Evolutionary conservation across 2,797 vertebrate species (phyloP).

Genomic region (Masticophis lateralis): DNA sequence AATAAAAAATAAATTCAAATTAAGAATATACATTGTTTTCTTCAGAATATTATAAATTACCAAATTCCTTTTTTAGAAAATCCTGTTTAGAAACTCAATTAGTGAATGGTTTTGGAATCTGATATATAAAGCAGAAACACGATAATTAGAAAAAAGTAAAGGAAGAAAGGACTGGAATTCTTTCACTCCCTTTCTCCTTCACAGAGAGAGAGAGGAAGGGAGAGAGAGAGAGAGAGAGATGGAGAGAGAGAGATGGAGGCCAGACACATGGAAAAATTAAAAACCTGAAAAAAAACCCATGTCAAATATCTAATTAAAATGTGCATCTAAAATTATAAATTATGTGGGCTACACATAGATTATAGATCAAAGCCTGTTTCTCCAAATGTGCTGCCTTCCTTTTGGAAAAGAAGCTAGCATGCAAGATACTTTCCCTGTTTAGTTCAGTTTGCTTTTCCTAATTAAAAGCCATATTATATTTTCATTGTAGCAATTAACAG

Average conservation of each 20-base stretch:
- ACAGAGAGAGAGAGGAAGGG: no score
- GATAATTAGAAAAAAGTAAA: not conserved
- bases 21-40: not conserved
- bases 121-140: not conserved
- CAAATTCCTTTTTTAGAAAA: not conserved
- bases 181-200: not conserved
- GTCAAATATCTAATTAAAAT: not conserved
- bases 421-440: constrained; percentile 34
- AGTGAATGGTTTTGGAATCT: not conserved
- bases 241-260: no score
- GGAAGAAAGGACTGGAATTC: not conserved
- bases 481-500: constrained; percentile 57
- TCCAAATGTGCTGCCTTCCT: constrained; percentile 37
- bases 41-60: not conserved
- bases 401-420: constrained; percentile 20
- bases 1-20: no score
- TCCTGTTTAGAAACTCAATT: not conserved
- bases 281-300: not conserved
- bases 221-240: no score
- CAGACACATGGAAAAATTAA: not conserved
- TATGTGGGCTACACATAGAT: not conserved
- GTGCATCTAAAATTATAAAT: not conserved
- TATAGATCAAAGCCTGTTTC: not conserved
- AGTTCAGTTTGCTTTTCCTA: constrained; percentile 40
- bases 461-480: constrained; percentile 54